phyloP scores from a whole-genome alignment of 2,888 invertebrate species.

The Macrophya annulata region DNA sequence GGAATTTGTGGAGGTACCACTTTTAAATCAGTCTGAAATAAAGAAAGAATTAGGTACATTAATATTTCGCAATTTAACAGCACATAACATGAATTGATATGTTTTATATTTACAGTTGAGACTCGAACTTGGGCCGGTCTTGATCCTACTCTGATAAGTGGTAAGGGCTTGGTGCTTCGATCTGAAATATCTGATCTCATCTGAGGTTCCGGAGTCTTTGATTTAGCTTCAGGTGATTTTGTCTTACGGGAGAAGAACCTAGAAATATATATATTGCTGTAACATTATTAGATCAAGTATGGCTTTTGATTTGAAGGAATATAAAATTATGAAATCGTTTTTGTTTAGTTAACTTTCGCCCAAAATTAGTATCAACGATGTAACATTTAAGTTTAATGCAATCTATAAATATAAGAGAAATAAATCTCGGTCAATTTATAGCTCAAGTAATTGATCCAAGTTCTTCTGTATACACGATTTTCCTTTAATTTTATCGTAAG shows the following conservation, averaged over 20 bases:
- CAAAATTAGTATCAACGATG: not conserved
- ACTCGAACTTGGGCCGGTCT: conserved; percentile 76
- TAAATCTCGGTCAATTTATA: not conserved
- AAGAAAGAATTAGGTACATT: conserved; percentile 55
- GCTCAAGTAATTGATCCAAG: not conserved
- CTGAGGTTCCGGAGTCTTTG: conserved; percentile 87
- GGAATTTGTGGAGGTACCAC: conserved; percentile 85
- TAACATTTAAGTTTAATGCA: not conserved
- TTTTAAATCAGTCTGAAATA: conserved; percentile 83
- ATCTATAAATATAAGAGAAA: not conserved
- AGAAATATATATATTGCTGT: conserved; percentile 60
- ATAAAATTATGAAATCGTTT: not conserved
- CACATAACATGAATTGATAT: not conserved
- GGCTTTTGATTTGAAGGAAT: not conserved
- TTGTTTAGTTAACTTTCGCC: not conserved
- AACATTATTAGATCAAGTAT: not conserved
- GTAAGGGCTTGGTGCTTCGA: conserved; percentile 68
- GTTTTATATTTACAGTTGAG: conserved; percentile 73
- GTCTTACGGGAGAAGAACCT: conserved; percentile 93
- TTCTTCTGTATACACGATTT: not conserved
- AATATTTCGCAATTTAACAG: conserved; percentile 4
- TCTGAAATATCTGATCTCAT: conserved; percentile 77
- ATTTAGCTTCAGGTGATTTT: conserved; percentile 82
- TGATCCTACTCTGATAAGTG: conserved; percentile 67
- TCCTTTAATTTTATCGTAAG: conserved; percentile 3